phyloP scores from a whole-genome alignment of 2,113 vertebrate species.

The Halichoerus grypus region DNA sequence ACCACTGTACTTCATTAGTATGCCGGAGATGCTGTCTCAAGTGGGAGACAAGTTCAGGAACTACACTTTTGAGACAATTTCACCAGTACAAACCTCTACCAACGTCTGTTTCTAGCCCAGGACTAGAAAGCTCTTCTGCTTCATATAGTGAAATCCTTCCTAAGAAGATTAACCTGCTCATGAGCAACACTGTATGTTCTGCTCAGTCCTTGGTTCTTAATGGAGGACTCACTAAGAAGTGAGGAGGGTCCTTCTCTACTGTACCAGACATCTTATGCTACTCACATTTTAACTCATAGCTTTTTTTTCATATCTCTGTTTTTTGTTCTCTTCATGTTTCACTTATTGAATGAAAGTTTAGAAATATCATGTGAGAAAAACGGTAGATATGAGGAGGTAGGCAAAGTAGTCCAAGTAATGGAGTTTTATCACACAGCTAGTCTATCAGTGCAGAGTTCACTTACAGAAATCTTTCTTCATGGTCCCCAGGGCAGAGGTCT shows the following conservation, averaged over 20 bases:
- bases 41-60: not conserved
- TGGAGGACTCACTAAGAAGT: not conserved
- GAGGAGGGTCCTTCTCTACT: not conserved
- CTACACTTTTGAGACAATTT: not conserved
- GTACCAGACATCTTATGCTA: not conserved
- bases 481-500: not conserved
- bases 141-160: not conserved
- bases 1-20: not conserved
- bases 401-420: not conserved
- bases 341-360: not conserved
- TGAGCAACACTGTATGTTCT: not conserved
- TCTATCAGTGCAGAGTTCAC: not conserved
- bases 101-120: not conserved
- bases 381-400: not conserved
- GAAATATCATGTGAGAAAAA: not conserved
- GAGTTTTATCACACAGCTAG: not conserved
- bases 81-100: not conserved
- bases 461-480: not conserved
- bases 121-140: not conserved
- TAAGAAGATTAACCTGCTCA: not conserved
- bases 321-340: not conserved
- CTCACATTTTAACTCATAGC: not conserved
- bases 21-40: not conserved
- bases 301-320: not conserved
- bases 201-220: not conserved